Conservation (phyloP, 2,113 vertebrate genomes). For the Tursiops truncatus region DNA sequence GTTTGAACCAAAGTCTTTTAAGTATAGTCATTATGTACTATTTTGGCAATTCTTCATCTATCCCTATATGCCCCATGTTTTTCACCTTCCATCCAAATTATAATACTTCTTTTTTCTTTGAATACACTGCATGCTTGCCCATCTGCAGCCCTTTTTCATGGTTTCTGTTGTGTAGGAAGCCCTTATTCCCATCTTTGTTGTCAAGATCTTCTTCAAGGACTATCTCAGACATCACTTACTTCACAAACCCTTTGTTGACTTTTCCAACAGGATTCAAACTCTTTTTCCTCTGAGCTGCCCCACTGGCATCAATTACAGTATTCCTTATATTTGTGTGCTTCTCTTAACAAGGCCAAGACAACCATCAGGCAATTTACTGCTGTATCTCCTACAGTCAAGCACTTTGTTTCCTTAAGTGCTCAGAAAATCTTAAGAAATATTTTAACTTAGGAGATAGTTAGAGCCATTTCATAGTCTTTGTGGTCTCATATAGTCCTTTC, state of each 20-base stretch:
- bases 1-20: neutral
- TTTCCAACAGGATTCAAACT: neutral
- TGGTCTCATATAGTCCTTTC: neutral
- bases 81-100: neutral
- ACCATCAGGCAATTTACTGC: neutral
- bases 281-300: neutral
- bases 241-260: neutral
- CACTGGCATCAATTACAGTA: neutral
- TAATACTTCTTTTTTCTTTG: neutral
- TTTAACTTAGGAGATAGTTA: neutral
- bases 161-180: neutral
- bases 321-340: neutral
- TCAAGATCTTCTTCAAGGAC: neutral
- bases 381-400: neutral
- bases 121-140: neutral
- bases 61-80: neutral
- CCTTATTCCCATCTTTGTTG: neutral
- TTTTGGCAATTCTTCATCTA: constrained; percentile 15
- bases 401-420: neutral
- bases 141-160: neutral
- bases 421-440: constrained; percentile 17
- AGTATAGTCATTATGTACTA: neutral
- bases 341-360: neutral
- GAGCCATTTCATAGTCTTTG: neutral
- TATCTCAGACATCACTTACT: neutral